phyloP scores from a whole-genome alignment of 2,888 invertebrate species.

The Oconnorella tubifera region DNA sequence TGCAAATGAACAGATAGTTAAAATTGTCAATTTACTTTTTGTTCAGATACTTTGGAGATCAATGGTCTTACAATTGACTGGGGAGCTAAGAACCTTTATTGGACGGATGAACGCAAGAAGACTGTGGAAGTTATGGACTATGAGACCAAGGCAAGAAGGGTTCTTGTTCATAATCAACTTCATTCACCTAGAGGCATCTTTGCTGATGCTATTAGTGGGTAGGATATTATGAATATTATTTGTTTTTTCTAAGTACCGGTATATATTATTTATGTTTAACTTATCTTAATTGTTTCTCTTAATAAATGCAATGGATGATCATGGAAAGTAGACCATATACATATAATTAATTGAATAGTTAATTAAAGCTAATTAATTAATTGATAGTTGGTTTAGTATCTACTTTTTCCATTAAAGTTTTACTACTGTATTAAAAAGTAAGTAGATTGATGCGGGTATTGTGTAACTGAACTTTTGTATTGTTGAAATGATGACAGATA shows the following conservation, averaged over 20 bases:
- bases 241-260: constrained; percentile 1
- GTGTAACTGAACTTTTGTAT: too few species aligned
- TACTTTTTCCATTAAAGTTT: not conserved
- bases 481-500: too few species aligned
- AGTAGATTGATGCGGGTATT: not conserved
- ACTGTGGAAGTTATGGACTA: constrained; percentile 47
- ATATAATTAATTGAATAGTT: too few species aligned
- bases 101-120: constrained; percentile 45
- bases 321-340: too few species aligned
- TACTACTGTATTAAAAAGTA: not conserved
- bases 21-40: too few species aligned
- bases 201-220: constrained; percentile 47
- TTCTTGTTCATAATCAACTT: constrained; percentile 38
- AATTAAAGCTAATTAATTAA: too few species aligned
- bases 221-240: constrained; percentile 22
- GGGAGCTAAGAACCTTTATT: constrained; percentile 47
- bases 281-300: not conserved
- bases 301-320: not conserved
- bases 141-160: constrained; percentile 41
- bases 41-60: too few species aligned
- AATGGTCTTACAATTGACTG: constrained; percentile 48
- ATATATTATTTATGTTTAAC: not conserved
- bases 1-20: too few species aligned
- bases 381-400: not conserved
- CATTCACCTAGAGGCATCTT: constrained; percentile 44